Evolutionary conservation across 2,797 vertebrate species (phyloP).

Genomic region (Manis pentadactyla): DNA sequence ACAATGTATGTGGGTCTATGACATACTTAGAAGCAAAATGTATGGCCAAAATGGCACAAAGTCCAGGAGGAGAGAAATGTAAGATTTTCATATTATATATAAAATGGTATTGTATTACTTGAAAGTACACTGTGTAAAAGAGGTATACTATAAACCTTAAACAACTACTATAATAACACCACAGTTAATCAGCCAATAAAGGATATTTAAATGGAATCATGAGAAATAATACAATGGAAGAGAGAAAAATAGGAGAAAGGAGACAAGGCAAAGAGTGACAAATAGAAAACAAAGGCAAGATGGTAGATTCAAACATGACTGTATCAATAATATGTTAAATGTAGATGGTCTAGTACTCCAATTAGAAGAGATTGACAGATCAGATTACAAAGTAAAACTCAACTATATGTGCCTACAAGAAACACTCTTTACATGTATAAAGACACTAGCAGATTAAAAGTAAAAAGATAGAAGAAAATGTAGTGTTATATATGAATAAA

Average conservation of each 20-base stretch:
- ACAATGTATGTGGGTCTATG: neutral
- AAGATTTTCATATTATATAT: neutral
- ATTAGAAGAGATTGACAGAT: neutral
- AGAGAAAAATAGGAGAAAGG: neutral
- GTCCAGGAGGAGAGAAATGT: neutral
- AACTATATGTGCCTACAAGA: neutral
- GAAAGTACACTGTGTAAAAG: neutral
- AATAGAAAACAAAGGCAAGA: neutral
- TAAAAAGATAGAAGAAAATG: neutral
- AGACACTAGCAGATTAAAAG: neutral
- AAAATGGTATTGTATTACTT: neutral
- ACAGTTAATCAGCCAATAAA: neutral
- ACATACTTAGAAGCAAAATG: neutral
- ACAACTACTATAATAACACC: neutral
- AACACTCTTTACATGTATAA: neutral
- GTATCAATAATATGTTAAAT: neutral
- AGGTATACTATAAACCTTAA: neutral
- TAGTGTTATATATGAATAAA: neutral
- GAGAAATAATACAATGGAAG: neutral
- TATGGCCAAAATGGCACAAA: neutral
- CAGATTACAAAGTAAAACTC: neutral
- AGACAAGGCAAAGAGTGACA: neutral
- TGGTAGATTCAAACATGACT: neutral
- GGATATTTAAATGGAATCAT: neutral
- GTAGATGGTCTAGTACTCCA: neutral